A percentile compares a stretch with the other conserved stretches of the same genome.
Evolutionary conservation across 2,888 invertebrate species (phyloP).

Genomic region (Bombyx huttoni): DNA sequence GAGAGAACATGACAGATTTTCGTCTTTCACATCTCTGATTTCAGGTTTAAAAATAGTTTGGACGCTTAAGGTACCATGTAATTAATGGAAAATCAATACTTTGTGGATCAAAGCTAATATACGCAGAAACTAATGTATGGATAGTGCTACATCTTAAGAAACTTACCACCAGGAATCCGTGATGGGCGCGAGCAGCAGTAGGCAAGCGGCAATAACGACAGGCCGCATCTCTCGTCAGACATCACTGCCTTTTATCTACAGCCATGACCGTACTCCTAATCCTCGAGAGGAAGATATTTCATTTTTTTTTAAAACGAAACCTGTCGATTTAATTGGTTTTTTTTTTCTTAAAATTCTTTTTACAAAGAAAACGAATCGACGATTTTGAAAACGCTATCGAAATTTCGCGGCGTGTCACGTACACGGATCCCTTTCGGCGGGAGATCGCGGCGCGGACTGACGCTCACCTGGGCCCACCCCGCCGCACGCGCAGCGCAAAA

Average conservation of each 20-base stretch:
- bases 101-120: too few species aligned
- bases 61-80: too few species aligned
- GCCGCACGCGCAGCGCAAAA: conserved; percentile 58
- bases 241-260: conserved; percentile 54
- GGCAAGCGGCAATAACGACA: conserved; percentile 85
- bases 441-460: conserved; percentile 66
- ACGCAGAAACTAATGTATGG: background rate
- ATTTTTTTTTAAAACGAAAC: conserved; percentile 1
- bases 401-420: conserved; percentile 53
- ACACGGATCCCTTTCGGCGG: conserved; percentile 61
- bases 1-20: too few species aligned
- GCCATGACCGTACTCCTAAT: conserved; percentile 23
- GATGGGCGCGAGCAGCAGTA: conserved; percentile 90
- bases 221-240: conserved; percentile 75
- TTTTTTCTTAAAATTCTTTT: conserved; percentile 12
- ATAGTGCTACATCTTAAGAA: conserved; percentile 8
- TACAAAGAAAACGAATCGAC: conserved; percentile 22
- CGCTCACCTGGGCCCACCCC: conserved; percentile 54
- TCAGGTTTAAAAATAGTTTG: too few species aligned
- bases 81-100: too few species aligned
- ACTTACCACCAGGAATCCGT: conserved; percentile 92
- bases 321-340: conserved; percentile 5
- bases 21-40: too few species aligned
- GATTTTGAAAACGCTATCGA: conserved; percentile 49
- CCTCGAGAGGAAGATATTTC: conserved; percentile 11